Percentiles rank a stretch among this genome's conserved stretches.
Conservation (phyloP, 2,113 vertebrate species). For the Sterrhoptilus dennistouni region DNA sequence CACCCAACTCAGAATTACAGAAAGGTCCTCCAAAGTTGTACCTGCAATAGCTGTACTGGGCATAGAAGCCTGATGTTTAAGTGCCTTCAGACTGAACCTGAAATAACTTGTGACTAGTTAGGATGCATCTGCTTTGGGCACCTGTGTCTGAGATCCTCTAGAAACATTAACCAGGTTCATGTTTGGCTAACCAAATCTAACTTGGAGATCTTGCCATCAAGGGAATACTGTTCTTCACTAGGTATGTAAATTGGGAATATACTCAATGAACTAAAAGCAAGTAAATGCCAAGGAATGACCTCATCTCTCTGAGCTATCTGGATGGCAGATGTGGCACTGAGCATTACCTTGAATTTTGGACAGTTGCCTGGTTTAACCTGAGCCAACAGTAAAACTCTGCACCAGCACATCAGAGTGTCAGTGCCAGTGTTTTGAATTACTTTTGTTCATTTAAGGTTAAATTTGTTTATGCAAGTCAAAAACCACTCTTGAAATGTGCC, state of each 20-base stretch:
- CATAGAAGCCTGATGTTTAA: background rate
- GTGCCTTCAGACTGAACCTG: background rate
- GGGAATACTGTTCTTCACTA: background rate
- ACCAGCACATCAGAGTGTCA: background rate
- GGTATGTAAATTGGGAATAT: background rate
- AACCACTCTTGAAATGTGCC: background rate
- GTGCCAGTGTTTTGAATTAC: background rate
- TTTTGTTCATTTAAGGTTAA: background rate
- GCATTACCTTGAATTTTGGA: background rate
- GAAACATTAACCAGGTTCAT: background rate
- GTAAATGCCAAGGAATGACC: slow-evolving; percentile 1
- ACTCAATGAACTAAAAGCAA: background rate
- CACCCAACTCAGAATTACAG: background rate
- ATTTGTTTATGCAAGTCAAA: background rate
- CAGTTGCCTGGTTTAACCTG: background rate
- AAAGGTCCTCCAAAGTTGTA: background rate
- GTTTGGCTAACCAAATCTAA: background rate
- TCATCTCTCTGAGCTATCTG: background rate
- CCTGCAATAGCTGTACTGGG: background rate
- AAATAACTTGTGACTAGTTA: background rate
- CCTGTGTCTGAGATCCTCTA: background rate
- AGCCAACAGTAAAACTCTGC: background rate
- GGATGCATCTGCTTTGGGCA: background rate
- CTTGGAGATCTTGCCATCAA: background rate
- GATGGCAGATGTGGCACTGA: background rate